A percentile compares a stretch with the other conserved stretches of the same genome.
These are phyloP conservation scores for Teleogryllus oceanicus DNA, from an alignment of 2,888 invertebrate genomes.

Conservation along the genomic window DNA sequence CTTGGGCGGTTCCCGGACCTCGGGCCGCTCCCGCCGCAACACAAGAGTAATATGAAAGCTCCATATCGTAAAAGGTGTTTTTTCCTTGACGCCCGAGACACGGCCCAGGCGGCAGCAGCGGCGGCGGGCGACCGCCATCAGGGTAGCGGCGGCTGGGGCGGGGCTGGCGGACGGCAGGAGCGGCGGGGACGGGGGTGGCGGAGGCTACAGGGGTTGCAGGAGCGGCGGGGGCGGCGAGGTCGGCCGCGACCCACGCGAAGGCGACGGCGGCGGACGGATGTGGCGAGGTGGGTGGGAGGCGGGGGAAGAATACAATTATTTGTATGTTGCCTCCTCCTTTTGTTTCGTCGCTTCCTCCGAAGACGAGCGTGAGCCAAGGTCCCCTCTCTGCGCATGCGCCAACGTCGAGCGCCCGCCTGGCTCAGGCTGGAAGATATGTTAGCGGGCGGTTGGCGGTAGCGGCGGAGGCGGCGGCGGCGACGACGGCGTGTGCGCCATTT, in stretches of 20 bases:
- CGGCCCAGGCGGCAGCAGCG: neutral
- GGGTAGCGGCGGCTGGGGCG: neutral
- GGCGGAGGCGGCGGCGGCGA: neutral
- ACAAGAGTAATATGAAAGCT: neutral
- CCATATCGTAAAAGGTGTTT: conserved; percentile 11
- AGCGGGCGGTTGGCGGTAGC: neutral
- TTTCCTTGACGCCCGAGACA: conserved; percentile 1
- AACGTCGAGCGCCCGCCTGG: neutral
- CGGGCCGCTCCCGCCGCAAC: neutral
- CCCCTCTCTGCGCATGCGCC: too few relatives aligned
- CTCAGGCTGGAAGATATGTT: neutral
- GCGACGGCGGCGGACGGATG: too few relatives aligned
- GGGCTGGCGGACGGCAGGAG: neutral
- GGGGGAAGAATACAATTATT: neutral
- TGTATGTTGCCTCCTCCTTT: neutral
- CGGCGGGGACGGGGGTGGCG: neutral
- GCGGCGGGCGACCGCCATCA: neutral
- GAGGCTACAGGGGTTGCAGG: neutral
- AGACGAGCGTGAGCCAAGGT: neutral
- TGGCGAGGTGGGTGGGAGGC: too few relatives aligned
- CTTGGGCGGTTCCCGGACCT: neutral
- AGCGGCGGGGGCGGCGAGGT: neutral
- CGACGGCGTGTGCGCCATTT: neutral
- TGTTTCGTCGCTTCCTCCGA: neutral
- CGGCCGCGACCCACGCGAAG: neutral